phyloP scores from a whole-genome alignment of 2,888 invertebrate genomes.

The Parasteatoda lunata region DNA sequence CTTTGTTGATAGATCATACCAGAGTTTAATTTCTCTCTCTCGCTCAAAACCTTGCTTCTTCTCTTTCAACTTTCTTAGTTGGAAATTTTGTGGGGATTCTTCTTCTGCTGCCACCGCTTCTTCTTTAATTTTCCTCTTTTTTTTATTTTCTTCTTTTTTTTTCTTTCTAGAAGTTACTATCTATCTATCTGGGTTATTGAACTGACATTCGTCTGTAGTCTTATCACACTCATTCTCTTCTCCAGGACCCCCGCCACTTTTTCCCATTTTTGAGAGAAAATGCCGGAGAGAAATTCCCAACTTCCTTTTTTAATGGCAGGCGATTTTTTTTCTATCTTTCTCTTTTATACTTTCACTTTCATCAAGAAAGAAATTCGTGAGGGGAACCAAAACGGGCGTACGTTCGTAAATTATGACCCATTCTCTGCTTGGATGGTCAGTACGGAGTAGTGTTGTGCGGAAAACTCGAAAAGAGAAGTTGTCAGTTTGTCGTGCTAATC shows the following conservation, averaged over 20 bases:
- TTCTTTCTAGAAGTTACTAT: conserved; percentile 33
- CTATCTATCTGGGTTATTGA: conserved; percentile 68
- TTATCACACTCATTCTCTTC: conserved; percentile 55
- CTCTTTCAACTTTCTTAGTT: conserved; percentile 66
- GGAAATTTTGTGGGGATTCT: conserved; percentile 63
- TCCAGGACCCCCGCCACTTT: conserved; percentile 13
- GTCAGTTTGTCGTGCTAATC: not conserved
- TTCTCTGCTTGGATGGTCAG: not conserved
- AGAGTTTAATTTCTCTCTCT: conserved; percentile 64
- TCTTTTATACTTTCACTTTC: conserved; percentile 56
- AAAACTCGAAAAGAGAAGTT: not conserved
- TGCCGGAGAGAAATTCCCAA: conserved; percentile 52
- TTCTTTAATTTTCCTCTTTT: conserved; percentile 35
- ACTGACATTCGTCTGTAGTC: conserved; percentile 61
- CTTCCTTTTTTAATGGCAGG: conserved; percentile 21
- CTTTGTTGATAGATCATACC: conserved; percentile 66
- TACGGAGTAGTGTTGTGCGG: not conserved
- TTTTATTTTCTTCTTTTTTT: conserved; percentile 1
- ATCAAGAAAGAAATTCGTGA: conserved; percentile 29
- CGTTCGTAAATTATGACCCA: not conserved
- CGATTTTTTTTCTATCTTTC: not conserved
- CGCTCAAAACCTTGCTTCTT: conserved; percentile 2
- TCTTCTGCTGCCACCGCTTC: conserved; percentile 14
- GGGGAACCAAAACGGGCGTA: not conserved
- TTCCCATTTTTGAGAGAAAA: conserved; percentile 47